Base-by-base conservation (phyloP, 2,888 invertebrate species). In the Agrochola macilenta region DNA sequence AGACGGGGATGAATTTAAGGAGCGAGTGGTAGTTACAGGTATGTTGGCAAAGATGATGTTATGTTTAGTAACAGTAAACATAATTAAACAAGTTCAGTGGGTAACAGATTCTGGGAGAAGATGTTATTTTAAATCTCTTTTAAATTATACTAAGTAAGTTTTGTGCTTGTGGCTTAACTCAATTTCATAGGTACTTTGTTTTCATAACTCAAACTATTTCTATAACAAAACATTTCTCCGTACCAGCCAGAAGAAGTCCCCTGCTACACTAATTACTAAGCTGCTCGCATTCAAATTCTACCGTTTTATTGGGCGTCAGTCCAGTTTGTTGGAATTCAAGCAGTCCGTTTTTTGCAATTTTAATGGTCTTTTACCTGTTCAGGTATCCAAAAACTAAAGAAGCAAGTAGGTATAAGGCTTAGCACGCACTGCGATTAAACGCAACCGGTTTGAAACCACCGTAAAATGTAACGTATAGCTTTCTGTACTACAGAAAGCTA, bases 1-100 rank as follows among this genome's bases (percentile, higher is more conserved):
- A n/a, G n/a, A n/a, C n/a, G n/a, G n/a, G n/a, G n/a, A n/a, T n/a
- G n/a, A n/a, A n/a, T n/a, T n/a, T n/a, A n/a, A n/a, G n/a, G n/a
- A n/a, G n/a, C n/a, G n/a, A n/a, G n/a, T n/a, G n/a, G n/a, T n/a
- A n/a, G n/a, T n/a, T n/a, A n/a, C n/a, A n/a, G n/a, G n/a, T n/a
- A n/a, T n/a, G n/a, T n/a, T n/a, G n/a, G n/a, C n/a, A n/a, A n/a
- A n/a, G 30, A 30, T 30, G 30, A 30, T 20, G 35, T 72, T 39
- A 72, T 70, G 4, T 71, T 54, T 43, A 4, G 4, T 23, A 71
- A 30, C 17, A 20, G 43, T 8, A 26, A 71, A 74, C 20, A 2
- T 5, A 74, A 43, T 46, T 46, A 73, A 72, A 74, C n/a, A 74
- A 74, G 30, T 74, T 35, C 30, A 23, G 7, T 57, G 11, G 8